Evolutionary conservation across 2,888 invertebrate species (phyloP).

Genomic region (Andrena camellia): DNA sequence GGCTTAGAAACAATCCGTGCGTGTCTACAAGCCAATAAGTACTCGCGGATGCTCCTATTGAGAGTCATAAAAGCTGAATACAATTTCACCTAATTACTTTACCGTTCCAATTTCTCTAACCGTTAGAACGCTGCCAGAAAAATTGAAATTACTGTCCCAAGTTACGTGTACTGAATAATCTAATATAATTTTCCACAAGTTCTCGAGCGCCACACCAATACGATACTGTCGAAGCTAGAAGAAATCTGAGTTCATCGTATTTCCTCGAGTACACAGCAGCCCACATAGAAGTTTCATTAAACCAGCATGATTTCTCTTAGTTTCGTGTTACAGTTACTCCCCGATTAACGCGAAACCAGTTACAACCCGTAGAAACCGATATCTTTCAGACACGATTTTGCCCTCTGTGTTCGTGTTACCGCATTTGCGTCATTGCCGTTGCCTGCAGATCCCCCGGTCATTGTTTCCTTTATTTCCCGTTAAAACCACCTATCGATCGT

Average conservation of each 20-base stretch:
- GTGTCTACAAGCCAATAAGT: slow-evolving; percentile 3
- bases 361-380: slow-evolving; percentile 69
- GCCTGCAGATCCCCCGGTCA: neutral
- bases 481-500: neutral
- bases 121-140: neutral
- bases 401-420: slow-evolving; percentile 12
- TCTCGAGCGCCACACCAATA: too few species aligned
- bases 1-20: neutral
- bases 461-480: neutral
- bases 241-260: neutral
- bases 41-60: slow-evolving; percentile 38
- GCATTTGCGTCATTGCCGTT: slow-evolving; percentile 8
- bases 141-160: neutral
- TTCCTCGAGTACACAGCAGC: too few species aligned
- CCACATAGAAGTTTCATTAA: neutral
- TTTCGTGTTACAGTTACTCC: slow-evolving; percentile 44
- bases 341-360: slow-evolving; percentile 58
- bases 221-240: too few species aligned
- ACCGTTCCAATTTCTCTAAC: slow-evolving; percentile 34
- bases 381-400: slow-evolving; percentile 52
- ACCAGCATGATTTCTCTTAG: slow-evolving; percentile 43
- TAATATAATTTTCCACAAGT: too few species aligned
- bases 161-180: too few species aligned
- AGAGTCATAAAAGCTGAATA: slow-evolving; percentile 47
- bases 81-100: slow-evolving; percentile 32